Evolutionary conservation across 2,113 vertebrate species (phyloP).

Genomic region (Phalacrocorax aristotelis): DNA sequence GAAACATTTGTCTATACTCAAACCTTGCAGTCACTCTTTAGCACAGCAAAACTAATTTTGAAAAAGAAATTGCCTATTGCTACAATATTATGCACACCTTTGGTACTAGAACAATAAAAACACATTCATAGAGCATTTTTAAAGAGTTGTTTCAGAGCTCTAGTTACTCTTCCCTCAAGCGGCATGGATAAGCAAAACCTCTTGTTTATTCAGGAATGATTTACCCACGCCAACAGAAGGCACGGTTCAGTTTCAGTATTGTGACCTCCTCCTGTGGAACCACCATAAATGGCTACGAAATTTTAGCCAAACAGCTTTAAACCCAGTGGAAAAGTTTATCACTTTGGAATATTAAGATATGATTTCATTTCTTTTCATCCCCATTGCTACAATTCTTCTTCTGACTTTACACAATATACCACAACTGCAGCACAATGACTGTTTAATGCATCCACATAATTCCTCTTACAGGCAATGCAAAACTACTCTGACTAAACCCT

Average conservation of each 20-base stretch:
- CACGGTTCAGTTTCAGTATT: not conserved
- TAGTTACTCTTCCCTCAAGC: not conserved
- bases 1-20: not conserved
- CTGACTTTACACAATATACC: not conserved
- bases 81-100: not conserved
- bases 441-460: not conserved
- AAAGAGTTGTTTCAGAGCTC: not conserved
- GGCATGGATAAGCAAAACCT: not conserved
- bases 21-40: not conserved
- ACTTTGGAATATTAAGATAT: not conserved
- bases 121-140: accelerated
- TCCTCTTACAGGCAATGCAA: not conserved
- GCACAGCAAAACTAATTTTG: not conserved
- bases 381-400: not conserved
- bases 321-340: not conserved
- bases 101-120: not conserved
- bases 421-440: not conserved
- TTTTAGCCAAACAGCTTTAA: not conserved
- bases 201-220: not conserved
- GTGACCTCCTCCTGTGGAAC: not conserved
- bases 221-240: not conserved
- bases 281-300: not conserved
- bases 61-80: not conserved
- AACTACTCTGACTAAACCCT: not conserved
- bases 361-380: not conserved